Conservation (phyloP, 2,888 invertebrate genomes). For the Halictus quadricinctus region DNA sequence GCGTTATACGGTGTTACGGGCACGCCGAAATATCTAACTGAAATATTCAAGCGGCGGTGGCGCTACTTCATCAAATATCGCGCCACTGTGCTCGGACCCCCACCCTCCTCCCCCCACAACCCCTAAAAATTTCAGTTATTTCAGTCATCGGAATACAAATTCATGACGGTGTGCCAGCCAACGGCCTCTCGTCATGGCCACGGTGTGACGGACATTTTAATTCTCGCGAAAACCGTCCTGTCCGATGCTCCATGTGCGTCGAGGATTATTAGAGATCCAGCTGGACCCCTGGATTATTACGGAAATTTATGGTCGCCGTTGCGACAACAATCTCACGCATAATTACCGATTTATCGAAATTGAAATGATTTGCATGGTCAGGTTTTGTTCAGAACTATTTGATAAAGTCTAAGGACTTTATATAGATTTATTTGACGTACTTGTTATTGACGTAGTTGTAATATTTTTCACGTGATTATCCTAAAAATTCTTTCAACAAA, state of each 20-base stretch:
- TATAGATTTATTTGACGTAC: too few relatives aligned
- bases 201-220: slow-evolving; percentile 36
- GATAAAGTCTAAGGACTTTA: too few relatives aligned
- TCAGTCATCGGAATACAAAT: slow-evolving; percentile 23
- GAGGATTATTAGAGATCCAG: slow-evolving; percentile 13
- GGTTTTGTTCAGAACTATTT: not conserved
- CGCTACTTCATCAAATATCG: slow-evolving; percentile 40
- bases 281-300: not conserved
- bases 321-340: not conserved
- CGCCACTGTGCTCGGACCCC: not conserved
- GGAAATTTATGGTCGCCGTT: slow-evolving; percentile 2
- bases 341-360: not conserved
- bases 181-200: not conserved
- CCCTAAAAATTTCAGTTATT: slow-evolving; percentile 37
- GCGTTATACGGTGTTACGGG: slow-evolving; percentile 31
- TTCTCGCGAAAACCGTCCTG: slow-evolving; percentile 24
- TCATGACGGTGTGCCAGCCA: not conserved
- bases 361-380: not conserved
- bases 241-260: not conserved
- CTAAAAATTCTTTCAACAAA: not conserved
- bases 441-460: too few relatives aligned
- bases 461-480: too few relatives aligned
- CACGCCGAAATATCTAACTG: slow-evolving; percentile 33
- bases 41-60: slow-evolving; percentile 36
- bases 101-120: not conserved